A percentile compares a stretch with the other conserved stretches of the same genome.
phyloP scores from a whole-genome alignment of 2,797 vertebrate genomes.

The Lepidocolaptes lacrymiger region DNA sequence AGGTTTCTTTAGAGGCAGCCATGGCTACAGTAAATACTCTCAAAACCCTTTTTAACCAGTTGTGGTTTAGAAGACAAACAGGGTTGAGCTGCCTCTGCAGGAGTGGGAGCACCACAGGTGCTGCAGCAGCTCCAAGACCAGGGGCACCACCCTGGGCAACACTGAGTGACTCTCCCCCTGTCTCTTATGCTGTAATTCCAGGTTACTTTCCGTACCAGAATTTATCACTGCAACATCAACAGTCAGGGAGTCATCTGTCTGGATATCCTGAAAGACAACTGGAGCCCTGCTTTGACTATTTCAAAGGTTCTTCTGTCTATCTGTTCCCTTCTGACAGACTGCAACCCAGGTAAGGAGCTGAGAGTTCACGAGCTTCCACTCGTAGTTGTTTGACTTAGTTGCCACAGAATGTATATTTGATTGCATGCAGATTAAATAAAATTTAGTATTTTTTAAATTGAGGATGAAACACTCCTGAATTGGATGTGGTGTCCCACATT shows the following conservation, averaged over 20 bases:
- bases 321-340: conserved; percentile 92
- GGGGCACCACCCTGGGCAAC: background rate
- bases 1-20: background rate
- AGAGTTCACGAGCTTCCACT: background rate
- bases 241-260: conserved; percentile 93
- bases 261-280: conserved; percentile 93
- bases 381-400: background rate
- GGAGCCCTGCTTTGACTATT: conserved; percentile 92
- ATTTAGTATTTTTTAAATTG: background rate
- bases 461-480: background rate
- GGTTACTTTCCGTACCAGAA: conserved; percentile 91
- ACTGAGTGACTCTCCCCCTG: background rate
- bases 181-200: conserved; percentile 53
- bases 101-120: background rate
- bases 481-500: background rate
- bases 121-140: background rate
- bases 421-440: background rate
- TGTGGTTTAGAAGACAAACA: background rate
- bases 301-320: conserved; percentile 92
- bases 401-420: background rate
- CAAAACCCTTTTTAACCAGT: background rate
- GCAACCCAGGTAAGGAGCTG: conserved; percentile 86
- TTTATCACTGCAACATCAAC: conserved; percentile 94
- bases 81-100: background rate
- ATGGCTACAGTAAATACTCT: background rate